Evolutionary conservation across 2,888 invertebrate species (phyloP), one percentile per base, ranked within the genome.

Genomic region (Argynnis bischoffii): DNA sequence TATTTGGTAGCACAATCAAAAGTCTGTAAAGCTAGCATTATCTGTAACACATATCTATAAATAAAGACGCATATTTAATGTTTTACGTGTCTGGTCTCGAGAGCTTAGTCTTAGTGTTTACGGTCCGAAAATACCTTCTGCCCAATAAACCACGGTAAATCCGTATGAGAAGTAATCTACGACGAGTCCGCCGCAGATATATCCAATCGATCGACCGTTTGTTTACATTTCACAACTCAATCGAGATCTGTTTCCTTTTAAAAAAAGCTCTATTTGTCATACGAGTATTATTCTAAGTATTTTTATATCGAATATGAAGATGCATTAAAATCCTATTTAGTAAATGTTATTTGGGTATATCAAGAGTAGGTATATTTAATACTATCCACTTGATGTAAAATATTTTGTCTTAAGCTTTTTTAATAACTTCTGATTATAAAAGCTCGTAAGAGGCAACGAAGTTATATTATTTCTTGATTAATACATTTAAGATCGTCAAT

Each of bases 141-240:
- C 64, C 69, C 59, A 69, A 69, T 69, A 69, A 69, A 69, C 66
- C 63, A 69, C 55, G 18, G 50, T 69, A 61, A 65, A 69, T 65
- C 61, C 64, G 61, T 69, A 61, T 47, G 35, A 46, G 60, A 61
- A 26, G 60, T 65, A 59, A 69, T 65, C 69, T 61, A 65, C 56
- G 61, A 61, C 51, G 69, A 65, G 50, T 69, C 60, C 48, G 47
- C 26, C 26, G 50, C 55, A 41, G 14, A 67, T 69, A 55, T 57
- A 65, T 54, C 51, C 47, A 16, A 15, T 35, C 61, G 61, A 61
- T 63, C 55, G 18, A 48, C 35, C 56, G 35, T 47, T 61, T 70
- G 68, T 70, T 68, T 68, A 67, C 50, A 61, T 26, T 50, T 55
- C 56, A 68, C 67, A 57, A 41, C 63, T 67, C 70, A 63, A 68